phyloP scores from a whole-genome alignment of 2,113 vertebrate species.

The Channa argus region DNA sequence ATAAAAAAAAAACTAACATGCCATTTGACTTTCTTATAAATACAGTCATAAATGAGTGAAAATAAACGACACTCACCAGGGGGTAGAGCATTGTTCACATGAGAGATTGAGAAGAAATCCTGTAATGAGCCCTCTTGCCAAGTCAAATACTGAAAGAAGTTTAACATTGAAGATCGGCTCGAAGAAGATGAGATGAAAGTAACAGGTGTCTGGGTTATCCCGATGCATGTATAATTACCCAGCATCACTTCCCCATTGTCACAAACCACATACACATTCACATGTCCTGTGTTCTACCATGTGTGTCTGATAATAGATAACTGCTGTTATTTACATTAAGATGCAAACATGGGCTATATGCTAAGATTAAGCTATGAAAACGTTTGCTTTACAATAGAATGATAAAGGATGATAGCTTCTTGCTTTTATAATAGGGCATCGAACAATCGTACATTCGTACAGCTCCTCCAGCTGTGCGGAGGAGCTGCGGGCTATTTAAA shows the following conservation, averaged over 20 bases:
- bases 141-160: slow-evolving; percentile 21
- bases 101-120: slow-evolving; percentile 13
- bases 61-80: slow-evolving; percentile 51
- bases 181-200: slow-evolving; percentile 53
- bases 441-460: not conserved
- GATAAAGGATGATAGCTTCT: not conserved
- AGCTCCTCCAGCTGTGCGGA: not conserved
- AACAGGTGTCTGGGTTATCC: slow-evolving; percentile 66
- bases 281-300: slow-evolving; percentile 12
- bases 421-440: not conserved
- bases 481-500: not conserved
- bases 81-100: slow-evolving; percentile 52
- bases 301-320: not conserved
- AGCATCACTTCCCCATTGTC: slow-evolving; percentile 74
- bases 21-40: slow-evolving; percentile 1
- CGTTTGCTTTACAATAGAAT: not conserved
- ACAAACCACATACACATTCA: slow-evolving; percentile 12
- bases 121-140: slow-evolving; percentile 20
- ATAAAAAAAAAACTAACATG: not conserved
- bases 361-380: not conserved
- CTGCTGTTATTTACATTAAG: not conserved
- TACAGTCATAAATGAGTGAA: not conserved
- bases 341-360: not conserved
- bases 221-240: slow-evolving; percentile 65
- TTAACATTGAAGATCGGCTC: slow-evolving; percentile 8